Percentiles rank a stretch among this genome's conserved stretches.
phyloP scores from a whole-genome alignment of 1,140 invertebrate species.

The Pentalonia nigronervosa region DNA sequence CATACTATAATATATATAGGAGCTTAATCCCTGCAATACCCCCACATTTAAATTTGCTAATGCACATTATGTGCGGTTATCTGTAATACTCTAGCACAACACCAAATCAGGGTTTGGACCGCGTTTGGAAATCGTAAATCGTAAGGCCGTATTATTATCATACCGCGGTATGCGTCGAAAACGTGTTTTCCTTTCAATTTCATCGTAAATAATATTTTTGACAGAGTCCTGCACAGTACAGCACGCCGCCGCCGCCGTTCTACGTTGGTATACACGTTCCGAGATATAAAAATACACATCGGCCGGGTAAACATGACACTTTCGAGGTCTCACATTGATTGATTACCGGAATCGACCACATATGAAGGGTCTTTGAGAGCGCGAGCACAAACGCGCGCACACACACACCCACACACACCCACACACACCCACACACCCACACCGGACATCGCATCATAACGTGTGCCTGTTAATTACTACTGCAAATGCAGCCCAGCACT shows the following conservation, averaged over 20 bases:
- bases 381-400: neutral
- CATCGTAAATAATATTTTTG: constrained; percentile 10
- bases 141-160: neutral
- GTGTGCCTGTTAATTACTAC: constrained; percentile 11
- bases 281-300: constrained; percentile 27
- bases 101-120: neutral
- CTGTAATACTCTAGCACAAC: neutral
- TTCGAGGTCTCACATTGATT: constrained; percentile 43
- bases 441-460: neutral
- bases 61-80: neutral
- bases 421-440: too few relatives aligned
- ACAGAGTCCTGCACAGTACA: neutral
- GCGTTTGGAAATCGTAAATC: neutral
- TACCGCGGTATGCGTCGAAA: neutral
- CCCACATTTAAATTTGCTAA: neutral
- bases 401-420: neutral
- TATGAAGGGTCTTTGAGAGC: neutral
- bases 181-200: constrained; percentile 16
- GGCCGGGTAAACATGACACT: constrained; percentile 37
- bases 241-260: neutral
- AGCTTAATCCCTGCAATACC: neutral
- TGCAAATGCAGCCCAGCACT: neutral
- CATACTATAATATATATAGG: neutral
- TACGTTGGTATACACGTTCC: too few relatives aligned
- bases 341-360: constrained; percentile 42